Base-by-base conservation (phyloP, 2,888 invertebrate species). In the Monochamus alternatus region DNA sequence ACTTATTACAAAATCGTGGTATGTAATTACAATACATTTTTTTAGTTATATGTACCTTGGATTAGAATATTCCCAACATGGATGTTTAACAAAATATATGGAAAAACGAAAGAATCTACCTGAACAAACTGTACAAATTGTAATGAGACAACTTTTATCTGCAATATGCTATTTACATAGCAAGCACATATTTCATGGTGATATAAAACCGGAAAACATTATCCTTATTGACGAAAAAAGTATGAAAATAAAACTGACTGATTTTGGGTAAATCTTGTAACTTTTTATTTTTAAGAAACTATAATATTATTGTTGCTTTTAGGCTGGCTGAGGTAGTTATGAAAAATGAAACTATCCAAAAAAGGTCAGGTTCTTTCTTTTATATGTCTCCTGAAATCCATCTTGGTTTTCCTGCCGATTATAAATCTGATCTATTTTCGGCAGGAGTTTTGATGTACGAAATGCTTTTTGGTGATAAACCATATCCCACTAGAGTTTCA, bases 341-440 rank as follows among this genome's bases (percentile, higher is more conserved):
- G 31, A 71, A 58, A 10, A 9, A 43, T 7, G 9, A 55, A 8
- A 47, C 22, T 12, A 51, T 60, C 55, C 38, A 55, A 3, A 76
- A 69, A 63, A 69, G 52, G 32, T 14, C 71, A 10, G 82, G 82
- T 5, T 78, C 81, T 7, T 78, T 77, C 73, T 73, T 73, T 43
- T 82, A 80, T 70, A 81, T 82, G 82, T 81, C 82, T 2, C 82
- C 82, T 12, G 82, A 82, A 77, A 55, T 81, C n/a, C 77, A 75
- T 73, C 64, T 81, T n/a, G 70, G 71, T 14, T 71, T 76, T 14
- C 77, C 78, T 31, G 76, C 71, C 65, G 82, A 82, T 71, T 22
- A 58, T 44, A 70, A 74, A 10, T 70, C 76, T 70, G 82, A 82
- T 69, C 64, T 82, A 1, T 82, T 75, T 69, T 81, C 82, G n/a